phyloP scores from a whole-genome alignment of 2,797 vertebrate species.

The Pseudocheirus occidentalis region DNA sequence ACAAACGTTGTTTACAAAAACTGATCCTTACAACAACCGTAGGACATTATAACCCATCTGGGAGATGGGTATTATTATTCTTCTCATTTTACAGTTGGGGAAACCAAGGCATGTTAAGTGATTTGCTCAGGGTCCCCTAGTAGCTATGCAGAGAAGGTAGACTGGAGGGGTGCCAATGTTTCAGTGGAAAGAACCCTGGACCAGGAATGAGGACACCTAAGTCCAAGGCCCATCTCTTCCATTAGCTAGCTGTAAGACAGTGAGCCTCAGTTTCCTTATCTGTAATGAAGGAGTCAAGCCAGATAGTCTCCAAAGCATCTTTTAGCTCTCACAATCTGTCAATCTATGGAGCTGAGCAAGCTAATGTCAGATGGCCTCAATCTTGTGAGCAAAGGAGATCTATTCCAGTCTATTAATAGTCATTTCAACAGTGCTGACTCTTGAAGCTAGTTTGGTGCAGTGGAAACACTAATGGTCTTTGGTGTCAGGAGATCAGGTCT shows the following conservation, averaged over 20 bases:
- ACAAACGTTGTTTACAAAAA: no score
- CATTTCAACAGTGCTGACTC: neutral
- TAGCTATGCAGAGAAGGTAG: neutral
- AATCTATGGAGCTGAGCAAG: neutral
- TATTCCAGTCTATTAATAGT: neutral
- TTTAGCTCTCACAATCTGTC: neutral
- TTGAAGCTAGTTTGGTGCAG: neutral
- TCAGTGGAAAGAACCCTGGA: neutral
- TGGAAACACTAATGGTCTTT: neutral
- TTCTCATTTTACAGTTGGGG: neutral
- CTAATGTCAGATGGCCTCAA: neutral
- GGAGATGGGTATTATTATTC: neutral
- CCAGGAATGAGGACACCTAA: neutral
- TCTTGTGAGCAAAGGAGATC: neutral
- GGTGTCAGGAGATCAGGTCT: neutral
- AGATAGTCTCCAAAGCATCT: neutral
- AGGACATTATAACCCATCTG: neutral
- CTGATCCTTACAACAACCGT: neutral
- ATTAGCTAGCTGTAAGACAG: neutral
- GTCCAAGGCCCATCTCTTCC: neutral
- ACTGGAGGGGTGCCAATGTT: neutral
- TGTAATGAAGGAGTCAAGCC: neutral
- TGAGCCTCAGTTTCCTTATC: neutral
- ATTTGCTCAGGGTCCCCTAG: neutral
- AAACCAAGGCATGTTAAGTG: neutral